Evolutionary conservation across 35 echinoderm and acorn worm genomes (phyloP).

Genomic region (Apostichopus californicus): DNA sequence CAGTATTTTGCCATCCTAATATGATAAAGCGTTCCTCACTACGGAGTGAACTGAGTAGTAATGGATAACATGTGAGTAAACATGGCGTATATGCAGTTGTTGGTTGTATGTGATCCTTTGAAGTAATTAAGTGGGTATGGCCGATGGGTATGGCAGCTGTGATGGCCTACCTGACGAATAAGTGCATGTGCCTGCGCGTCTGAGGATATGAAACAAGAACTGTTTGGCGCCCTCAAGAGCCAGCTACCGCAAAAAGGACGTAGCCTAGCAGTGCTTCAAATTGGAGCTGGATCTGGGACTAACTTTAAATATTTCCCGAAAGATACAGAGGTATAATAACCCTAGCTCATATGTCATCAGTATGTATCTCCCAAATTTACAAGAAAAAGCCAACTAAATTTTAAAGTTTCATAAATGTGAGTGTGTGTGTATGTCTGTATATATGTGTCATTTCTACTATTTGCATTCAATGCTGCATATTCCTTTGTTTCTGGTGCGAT

Average conservation of each 20-base stretch:
- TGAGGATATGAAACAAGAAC: conserved; percentile 20
- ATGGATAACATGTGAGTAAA: background rate
- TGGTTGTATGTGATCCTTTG: background rate
- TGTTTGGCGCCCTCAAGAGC: background rate
- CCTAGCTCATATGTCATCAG: too few relatives aligned
- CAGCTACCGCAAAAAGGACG: background rate
- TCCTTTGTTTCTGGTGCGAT: too few relatives aligned
- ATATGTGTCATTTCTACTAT: background rate
- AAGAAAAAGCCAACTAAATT: too few relatives aligned
- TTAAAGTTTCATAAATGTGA: background rate
- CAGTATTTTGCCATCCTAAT: too few relatives aligned
- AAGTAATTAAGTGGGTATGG: conserved; percentile 3
- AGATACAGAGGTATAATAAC: background rate
- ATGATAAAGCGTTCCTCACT: too few relatives aligned
- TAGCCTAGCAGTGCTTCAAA: background rate
- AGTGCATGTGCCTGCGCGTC: background rate
- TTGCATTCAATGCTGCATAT: too few relatives aligned
- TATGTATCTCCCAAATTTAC: too few relatives aligned
- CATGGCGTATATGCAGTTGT: background rate
- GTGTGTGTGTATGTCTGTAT: background rate
- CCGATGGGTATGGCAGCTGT: background rate
- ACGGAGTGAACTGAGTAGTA: background rate
- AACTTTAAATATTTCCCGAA: conserved; percentile 19
- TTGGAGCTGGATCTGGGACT: conserved; percentile 23
- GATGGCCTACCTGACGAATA: conserved; percentile 10